Percentiles rank a stretch among this genome's conserved stretches.
phyloP scores from a whole-genome alignment of 2,113 vertebrate species.

The Oxyruncus cristatus region DNA sequence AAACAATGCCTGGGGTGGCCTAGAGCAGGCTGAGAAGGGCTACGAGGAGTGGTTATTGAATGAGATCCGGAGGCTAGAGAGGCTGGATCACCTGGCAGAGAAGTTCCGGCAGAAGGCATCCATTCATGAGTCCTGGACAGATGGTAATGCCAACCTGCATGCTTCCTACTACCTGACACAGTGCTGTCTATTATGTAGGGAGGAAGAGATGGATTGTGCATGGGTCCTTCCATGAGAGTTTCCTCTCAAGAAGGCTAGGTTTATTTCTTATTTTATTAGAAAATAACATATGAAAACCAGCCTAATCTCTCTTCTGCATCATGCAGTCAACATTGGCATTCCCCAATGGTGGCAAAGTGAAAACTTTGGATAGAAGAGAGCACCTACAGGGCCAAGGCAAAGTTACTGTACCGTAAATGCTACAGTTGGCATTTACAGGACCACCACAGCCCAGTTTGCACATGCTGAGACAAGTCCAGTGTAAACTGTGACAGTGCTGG shows the following conservation, averaged over 20 bases:
- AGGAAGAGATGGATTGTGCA: not conserved
- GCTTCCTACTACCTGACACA: not conserved
- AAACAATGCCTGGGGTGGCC: constrained; percentile 90
- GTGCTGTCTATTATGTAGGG: not conserved
- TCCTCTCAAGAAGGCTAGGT: not conserved
- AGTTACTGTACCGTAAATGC: not conserved
- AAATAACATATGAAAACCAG: not conserved
- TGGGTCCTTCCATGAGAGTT: not conserved
- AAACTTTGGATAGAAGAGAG: not conserved
- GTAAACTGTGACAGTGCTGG: not conserved
- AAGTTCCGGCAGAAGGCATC: constrained; percentile 98
- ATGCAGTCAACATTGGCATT: not conserved
- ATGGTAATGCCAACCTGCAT: constrained; percentile 76
- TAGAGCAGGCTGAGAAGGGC: constrained; percentile 97
- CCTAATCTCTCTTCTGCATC: not conserved
- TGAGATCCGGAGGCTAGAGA: constrained; percentile 94
- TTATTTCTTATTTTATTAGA: not conserved
- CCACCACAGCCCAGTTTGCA: not conserved
- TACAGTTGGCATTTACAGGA: not conserved
- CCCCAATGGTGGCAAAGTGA: not conserved
- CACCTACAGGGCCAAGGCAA: not conserved
- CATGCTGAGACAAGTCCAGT: not conserved
- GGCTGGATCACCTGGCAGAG: constrained; percentile 96
- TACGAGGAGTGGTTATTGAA: constrained; percentile 98
- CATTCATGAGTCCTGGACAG: constrained; percentile 97